Conservation (phyloP, 2,888 invertebrate species). For the Athripsodes cinereus region DNA sequence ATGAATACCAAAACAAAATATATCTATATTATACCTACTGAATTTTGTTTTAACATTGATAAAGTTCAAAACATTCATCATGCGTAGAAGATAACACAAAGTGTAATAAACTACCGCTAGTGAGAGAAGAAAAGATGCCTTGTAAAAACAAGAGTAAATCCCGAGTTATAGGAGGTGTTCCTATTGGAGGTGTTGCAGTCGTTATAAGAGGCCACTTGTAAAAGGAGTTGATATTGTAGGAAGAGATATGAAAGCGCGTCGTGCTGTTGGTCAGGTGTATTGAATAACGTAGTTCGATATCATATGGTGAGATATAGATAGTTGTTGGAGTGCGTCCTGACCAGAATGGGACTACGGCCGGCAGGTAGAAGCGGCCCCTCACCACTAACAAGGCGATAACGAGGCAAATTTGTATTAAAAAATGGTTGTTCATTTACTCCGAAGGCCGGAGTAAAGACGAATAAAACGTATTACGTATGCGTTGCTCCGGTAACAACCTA, state of each 20-base stretch:
- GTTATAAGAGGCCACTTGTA: not conserved
- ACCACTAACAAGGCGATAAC: slow-evolving; percentile 12
- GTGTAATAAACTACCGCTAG: no score
- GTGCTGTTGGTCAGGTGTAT: not conserved
- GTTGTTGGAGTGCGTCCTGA: not conserved
- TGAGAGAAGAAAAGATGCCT: no score
- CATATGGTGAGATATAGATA: not conserved
- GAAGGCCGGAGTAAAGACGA: not conserved
- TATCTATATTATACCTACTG: no score
- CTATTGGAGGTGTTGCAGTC: not conserved
- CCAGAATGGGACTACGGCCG: slow-evolving; percentile 6
- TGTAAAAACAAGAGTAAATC: no score
- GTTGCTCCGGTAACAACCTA: no score
- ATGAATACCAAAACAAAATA: no score
- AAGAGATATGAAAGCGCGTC: not conserved
- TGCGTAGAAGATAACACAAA: no score
- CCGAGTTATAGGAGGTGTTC: not conserved
- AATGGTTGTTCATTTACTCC: slow-evolving; percentile 9
- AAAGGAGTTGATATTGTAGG: not conserved
- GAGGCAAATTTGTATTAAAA: slow-evolving; percentile 14
- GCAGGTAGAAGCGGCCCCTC: slow-evolving; percentile 8
- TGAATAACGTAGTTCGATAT: not conserved
- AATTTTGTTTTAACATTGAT: no score
- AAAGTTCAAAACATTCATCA: no score
- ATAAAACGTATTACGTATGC: not conserved